These are phyloP conservation scores for Papilio elwesi DNA, from an alignment of 2,888 invertebrate genomes.

Conservation along the genomic window DNA sequence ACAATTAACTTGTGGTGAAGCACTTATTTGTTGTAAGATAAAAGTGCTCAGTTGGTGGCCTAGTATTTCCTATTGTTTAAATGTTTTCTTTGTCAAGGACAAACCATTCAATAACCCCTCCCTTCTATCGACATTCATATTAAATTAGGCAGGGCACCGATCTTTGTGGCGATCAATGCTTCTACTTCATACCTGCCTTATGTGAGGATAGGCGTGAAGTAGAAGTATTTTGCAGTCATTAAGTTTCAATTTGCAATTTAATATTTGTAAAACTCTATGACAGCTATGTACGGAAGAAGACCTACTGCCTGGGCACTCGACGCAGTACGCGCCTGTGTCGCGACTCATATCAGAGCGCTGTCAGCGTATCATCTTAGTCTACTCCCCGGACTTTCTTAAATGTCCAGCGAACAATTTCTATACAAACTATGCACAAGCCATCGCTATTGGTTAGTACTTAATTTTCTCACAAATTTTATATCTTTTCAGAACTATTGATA, in stretches of 20 bases:
- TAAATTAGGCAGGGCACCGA: no score
- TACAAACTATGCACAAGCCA: constrained; percentile 90
- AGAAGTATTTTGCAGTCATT: neutral
- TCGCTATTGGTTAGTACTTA: constrained; percentile 88
- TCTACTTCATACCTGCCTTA: no score
- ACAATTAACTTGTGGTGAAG: no score
- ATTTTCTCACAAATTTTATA: neutral
- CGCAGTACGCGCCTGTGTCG: constrained; percentile 89
- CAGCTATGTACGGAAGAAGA: constrained; percentile 91
- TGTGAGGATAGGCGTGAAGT: neutral
- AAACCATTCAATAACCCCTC: no score
- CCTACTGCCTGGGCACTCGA: constrained; percentile 87
- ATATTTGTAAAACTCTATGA: constrained; percentile 44
- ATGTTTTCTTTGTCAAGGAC: no score
- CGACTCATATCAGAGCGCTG: constrained; percentile 91
- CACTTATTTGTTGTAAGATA: no score
- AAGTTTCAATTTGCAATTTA: neutral
- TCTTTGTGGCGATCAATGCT: no score
- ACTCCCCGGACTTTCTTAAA: constrained; percentile 90
- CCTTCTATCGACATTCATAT: no score
- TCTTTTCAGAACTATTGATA: neutral
- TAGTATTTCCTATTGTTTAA: no score
- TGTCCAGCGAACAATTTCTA: constrained; percentile 91
- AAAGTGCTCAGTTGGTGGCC: no score
- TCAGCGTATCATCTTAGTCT: constrained; percentile 89